Base-by-base conservation (phyloP, 1,140 invertebrate species). In the Macrobrachium rosenbergii region DNA sequence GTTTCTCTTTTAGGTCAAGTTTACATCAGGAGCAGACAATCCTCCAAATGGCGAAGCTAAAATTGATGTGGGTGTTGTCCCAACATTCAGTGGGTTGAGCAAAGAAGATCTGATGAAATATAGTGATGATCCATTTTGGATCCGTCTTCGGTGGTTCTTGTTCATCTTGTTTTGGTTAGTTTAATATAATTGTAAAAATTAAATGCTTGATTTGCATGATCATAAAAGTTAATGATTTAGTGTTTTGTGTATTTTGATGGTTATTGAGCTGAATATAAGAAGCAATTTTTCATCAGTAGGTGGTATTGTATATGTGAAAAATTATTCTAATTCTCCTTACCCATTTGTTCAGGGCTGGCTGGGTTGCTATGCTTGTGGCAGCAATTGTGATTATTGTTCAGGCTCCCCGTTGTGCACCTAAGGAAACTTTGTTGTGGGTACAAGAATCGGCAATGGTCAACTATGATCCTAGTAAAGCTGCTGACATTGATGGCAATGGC, bases 71-170 rank as follows among this genome's bases (percentile, higher is more conserved):
- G 21, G 23, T 16, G 11, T 17, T 6, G 78, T 37, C 60, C 85
- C 52, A 6, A 17, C 78, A 37, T 96, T 97, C 89, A 94, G 95
- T 21, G 97, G 97, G 12, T 95, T 98, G 93, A 95, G 95, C 7
- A 98, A 98, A 92, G 96, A 98, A 91, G 97, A 98, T 91, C 92
- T 98, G 75, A 95, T 98, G 95, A 97, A 97, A 92, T 92, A 91
- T 83, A 96, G 96, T 0, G 97, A 97, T 91, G 96, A 98, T 92
- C 97, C 97, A 58, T 98, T 97, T 91, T 98, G 97, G 97, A 94
- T 97, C 52, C 94, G 94, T 76, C 92, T 97, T 72, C 94, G 97
- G 90, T 97, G 96, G 96, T 93, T 95, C 88, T 94, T 98, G 79
- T 98, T 98, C 91, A 93, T 96, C 52, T 90, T 94, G 11, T 98